Evolutionary conservation across 2,113 vertebrate species (phyloP), one percentile per base, ranked within the genome.

Genomic region (Spilogale gracilis): DNA sequence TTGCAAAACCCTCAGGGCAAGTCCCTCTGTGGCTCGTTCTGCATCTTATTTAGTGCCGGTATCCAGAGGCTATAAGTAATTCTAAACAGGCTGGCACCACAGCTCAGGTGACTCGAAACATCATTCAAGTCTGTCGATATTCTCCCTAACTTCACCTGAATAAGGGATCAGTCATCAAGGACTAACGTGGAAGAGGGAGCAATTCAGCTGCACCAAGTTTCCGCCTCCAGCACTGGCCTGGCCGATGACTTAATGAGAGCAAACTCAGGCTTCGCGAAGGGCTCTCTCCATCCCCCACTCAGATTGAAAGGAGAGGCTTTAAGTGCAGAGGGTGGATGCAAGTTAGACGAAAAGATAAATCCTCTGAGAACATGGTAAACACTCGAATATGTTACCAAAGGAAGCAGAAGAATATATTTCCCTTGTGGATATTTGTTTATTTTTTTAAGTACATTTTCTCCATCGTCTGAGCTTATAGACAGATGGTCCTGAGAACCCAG

Each of bases 21-120:
- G 96, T 97, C 95, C 97, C 96, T 98, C 79, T 96, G 97, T 82
- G 96, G 25, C 87, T 96, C 92, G 56, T 88, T 97, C 97, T 96
- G 96, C 94, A 94, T 97, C 97, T 98, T 96, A 97, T 97, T 98
- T 93, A 96, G 95, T 17, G 84, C 81, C 74, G 84, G 63, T 91
- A 92, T 96, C 97, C 96, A 96, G 92, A 91, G 97, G 97, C 96
- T 85, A 89, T 85, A 88, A 97, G 97, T 94, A 92, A 96, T 89
- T 96, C 92, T 10, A 52, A 89, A 81, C 79, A 86, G 96, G 95
- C 94, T 12, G 3, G 63, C 65, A 92, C 82, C 82, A 25, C 80
- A 60, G 96, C 94, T 78, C 95, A 85, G 88, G 91, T 94, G 92
- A 97, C 63, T 73, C 2, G 0, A 10, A 23, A 78, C 96, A 86